Conservation (phyloP, 2,797 vertebrate species). For the Anniella stebbinsi region DNA sequence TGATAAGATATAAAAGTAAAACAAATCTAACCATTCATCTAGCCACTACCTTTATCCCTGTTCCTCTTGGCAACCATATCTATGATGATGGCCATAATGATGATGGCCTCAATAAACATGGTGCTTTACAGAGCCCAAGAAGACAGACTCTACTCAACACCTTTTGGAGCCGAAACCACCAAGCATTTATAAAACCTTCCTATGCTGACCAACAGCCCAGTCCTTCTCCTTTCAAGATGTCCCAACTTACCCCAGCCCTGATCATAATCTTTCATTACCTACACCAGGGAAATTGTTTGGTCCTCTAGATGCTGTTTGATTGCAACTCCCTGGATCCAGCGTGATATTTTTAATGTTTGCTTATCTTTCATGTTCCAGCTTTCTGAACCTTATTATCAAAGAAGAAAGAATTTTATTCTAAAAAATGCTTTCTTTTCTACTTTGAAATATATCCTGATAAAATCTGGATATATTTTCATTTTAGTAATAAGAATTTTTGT, state of each 20-base stretch:
- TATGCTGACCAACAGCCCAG: no score
- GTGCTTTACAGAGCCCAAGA: no score
- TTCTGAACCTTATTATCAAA: not conserved
- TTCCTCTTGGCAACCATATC: not conserved
- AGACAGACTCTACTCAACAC: no score
- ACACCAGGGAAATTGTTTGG: no score
- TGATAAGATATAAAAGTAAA: not conserved
- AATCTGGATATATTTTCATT: not conserved
- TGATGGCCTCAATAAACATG: no score
- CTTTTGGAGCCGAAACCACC: no score
- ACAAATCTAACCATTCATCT: not conserved
- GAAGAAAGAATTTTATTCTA: not conserved
- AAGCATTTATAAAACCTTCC: no score
- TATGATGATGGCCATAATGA: not conserved
- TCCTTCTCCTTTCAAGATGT: no score
- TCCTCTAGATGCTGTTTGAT: no score
- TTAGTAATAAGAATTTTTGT: not conserved
- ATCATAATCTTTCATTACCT: no score
- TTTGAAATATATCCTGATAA: not conserved
- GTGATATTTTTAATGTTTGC: not conserved
- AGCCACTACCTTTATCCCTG: not conserved
- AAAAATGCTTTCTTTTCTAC: not conserved
- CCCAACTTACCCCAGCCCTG: no score
- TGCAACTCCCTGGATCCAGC: not conserved
- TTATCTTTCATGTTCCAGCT: not conserved